Conservation (phyloP, 2,797 vertebrate genomes). For the Glossophaga mutica region DNA sequence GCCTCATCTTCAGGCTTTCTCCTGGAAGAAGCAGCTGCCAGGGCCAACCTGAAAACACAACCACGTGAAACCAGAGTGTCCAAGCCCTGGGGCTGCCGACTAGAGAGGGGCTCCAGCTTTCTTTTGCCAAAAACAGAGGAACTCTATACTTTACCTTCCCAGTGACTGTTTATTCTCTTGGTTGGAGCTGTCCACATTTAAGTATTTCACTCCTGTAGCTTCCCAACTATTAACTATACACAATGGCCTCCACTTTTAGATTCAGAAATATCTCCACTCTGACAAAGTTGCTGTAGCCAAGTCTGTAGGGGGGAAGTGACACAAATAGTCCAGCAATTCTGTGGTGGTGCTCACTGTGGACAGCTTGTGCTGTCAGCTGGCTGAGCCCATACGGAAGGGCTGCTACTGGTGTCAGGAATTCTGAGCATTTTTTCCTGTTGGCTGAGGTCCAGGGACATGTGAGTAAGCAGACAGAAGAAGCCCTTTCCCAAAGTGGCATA, state of each 20-base stretch:
- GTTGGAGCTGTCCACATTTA: not conserved
- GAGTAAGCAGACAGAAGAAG: not conserved
- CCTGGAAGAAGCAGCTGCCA: not conserved
- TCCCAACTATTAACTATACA: not conserved
- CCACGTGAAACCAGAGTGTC: not conserved
- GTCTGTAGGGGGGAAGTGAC: not conserved
- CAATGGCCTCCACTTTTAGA: not conserved
- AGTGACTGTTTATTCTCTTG: not conserved
- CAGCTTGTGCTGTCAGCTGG: not conserved
- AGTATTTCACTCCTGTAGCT: not conserved
- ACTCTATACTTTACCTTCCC: not conserved
- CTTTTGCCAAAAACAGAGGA: not conserved
- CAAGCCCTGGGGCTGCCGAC: not conserved
- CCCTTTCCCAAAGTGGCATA: not conserved
- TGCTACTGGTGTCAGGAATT: not conserved
- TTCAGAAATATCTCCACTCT: not conserved
- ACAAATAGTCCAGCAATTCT: not conserved
- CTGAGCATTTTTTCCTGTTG: not conserved
- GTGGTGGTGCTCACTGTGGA: not conserved
- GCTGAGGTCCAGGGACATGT: not conserved
- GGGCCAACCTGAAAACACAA: not conserved
- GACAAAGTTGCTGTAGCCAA: not conserved
- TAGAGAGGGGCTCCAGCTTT: not conserved
- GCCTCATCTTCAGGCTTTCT: not conserved
- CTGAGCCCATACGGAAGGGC: not conserved